Conservation (phyloP, 2,888 invertebrate species). For the Dimorphilus gyrociliatus region DNA sequence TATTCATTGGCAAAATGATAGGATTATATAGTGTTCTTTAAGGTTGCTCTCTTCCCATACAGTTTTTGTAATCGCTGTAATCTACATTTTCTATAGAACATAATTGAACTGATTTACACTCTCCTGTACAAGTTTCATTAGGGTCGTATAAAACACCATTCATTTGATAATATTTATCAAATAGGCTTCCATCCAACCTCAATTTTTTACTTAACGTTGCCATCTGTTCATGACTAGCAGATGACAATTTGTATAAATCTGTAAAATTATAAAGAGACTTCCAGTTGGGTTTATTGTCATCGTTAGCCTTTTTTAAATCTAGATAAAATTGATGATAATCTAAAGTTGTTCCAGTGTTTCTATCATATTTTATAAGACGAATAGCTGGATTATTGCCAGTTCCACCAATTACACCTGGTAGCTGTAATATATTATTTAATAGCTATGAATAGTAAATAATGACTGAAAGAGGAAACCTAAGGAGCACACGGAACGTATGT, state of each 20-base stretch:
- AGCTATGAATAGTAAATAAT: too few species aligned
- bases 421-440: neutral
- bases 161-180: conserved; percentile 7
- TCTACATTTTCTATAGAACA: conserved; percentile 7
- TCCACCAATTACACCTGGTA: conserved; percentile 17
- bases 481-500: too few species aligned
- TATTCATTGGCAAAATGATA: too few species aligned
- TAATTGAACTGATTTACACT: conserved; percentile 6
- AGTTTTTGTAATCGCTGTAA: conserved; percentile 6
- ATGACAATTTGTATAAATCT: conserved; percentile 5
- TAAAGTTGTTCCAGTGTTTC: conserved; percentile 47
- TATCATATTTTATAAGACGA: conserved; percentile 73
- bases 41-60: too few species aligned
- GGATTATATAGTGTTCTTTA: too few species aligned
- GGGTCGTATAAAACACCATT: conserved; percentile 10
- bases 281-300: conserved; percentile 57
- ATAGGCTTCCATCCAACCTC: conserved; percentile 5
- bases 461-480: too few species aligned
- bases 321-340: conserved; percentile 79
- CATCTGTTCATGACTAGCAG: conserved; percentile 6
- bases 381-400: conserved; percentile 62
- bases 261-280: conserved; percentile 33
- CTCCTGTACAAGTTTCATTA: conserved; percentile 7
- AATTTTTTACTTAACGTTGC: conserved; percentile 5
- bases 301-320: conserved; percentile 50